Conservation (phyloP, 2,113 vertebrate genomes). For the Stomatorhinus ivindoensis region DNA sequence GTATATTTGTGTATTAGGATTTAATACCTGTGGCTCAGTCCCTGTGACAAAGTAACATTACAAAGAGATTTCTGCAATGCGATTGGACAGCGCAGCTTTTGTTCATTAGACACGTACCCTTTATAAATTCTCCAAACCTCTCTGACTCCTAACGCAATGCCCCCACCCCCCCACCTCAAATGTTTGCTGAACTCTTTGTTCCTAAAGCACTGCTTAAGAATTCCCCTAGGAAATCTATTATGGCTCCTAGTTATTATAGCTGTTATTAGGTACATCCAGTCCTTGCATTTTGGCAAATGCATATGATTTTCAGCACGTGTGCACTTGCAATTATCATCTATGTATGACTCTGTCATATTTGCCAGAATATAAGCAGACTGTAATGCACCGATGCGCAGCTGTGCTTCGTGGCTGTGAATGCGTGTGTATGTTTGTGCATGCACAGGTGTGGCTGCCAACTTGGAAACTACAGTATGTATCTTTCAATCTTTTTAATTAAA, state of each 20-base stretch:
- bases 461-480: neutral
- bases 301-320: neutral
- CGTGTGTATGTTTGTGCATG: neutral
- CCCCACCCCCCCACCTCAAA: neutral
- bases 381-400: neutral
- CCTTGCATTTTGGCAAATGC: neutral
- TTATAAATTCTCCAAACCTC: neutral
- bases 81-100: neutral
- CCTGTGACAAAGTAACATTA: neutral
- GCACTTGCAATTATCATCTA: neutral
- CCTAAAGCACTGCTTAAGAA: conserved; percentile 1
- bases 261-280: neutral
- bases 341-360: neutral
- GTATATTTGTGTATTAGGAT: neutral
- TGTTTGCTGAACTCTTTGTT: neutral
- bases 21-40: neutral
- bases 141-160: neutral
- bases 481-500: neutral
- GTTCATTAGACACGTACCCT: neutral
- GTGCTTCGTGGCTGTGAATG: neutral
- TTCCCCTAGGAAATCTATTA: neutral
- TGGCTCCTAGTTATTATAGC: neutral
- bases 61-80: neutral
- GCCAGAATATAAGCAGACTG: neutral
- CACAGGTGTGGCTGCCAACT: neutral